phyloP scores from a whole-genome alignment of 2,113 vertebrate genomes.

The Mobula hypostoma region DNA sequence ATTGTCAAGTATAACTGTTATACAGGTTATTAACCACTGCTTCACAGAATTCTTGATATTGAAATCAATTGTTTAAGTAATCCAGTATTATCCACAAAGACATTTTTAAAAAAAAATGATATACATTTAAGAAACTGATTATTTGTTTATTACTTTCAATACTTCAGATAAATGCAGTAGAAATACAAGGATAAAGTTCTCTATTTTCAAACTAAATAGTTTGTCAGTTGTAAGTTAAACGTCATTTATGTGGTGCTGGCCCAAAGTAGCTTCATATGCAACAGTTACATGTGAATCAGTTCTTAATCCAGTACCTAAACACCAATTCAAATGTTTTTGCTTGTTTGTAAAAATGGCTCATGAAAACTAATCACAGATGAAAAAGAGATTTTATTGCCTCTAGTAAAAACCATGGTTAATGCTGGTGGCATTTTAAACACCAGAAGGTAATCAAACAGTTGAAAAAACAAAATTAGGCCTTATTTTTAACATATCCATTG shows the following conservation, averaged over 20 bases:
- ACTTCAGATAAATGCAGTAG: not conserved
- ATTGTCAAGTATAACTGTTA: not conserved
- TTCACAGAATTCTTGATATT: not conserved
- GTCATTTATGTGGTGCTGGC: not conserved
- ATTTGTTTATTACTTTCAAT: not conserved
- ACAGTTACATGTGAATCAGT: not conserved
- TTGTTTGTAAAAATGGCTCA: not conserved
- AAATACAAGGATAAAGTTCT: not conserved
- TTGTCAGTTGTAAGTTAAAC: not conserved
- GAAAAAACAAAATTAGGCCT: not conserved
- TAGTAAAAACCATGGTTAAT: not conserved
- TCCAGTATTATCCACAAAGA: not conserved
- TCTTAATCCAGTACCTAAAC: not conserved
- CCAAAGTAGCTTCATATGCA: not conserved
- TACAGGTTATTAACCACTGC: not conserved
- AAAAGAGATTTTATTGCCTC: not conserved
- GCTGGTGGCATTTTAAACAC: not conserved
- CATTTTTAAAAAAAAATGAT: not conserved
- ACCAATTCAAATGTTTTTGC: constrained; percentile 4
- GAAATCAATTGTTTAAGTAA: not conserved
- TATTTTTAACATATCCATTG: constrained; percentile 11
- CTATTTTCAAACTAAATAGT: not conserved
- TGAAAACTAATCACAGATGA: not conserved
- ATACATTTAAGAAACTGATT: not conserved
- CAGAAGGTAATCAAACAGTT: not conserved